Base-by-base conservation (phyloP, 2,888 invertebrate species). In the Cepaea hortensis region DNA sequence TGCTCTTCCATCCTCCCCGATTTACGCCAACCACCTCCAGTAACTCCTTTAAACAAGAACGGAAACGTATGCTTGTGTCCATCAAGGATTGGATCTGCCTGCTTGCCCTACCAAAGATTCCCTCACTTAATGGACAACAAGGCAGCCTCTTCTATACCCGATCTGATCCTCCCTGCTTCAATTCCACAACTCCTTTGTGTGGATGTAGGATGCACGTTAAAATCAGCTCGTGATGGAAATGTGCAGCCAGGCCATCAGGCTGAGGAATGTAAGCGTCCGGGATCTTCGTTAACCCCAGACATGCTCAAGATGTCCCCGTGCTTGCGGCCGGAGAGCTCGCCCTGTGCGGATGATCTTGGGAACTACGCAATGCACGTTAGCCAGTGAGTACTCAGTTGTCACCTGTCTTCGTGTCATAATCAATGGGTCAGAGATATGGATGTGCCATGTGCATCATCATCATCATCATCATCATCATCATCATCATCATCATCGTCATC, bases 341-440 rank as follows among this genome's bases (percentile, higher is more conserved):
- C 87, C 15, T 79, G 80, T n/a, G 87, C 87, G 0, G 87, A 87
- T 23, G 87, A 87, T 65, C 87, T 87, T 20, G 87, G 87, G 35
- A 87, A 87, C 79, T 87, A 87, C 80, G 87, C 87, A 48, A 87
- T 87, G 87, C 87, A 87, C 65, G 35, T 87, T 20, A 84, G 79
- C 20, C 87, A 87, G 87, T 87, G 77, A 83, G 87, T 87, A 87
- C 62, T 18, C 46, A n/a, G 48, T 81, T 11, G 4, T 11, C 72
- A 15, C 13, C 68, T 68, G 20, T 68, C 68, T 68, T 7, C 18
- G 15, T 68, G 18, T 68, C n/a, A 5, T 68, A 35, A n/a, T n/a
- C n/a, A n/a, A 35, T 35, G 35, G 35, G 35, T 35, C 35, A 35
- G 35, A 35, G 35, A 35, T 35, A 35, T 35, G 35, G 35, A 35